Base-by-base conservation (phyloP, 1,140 invertebrate genomes). In the Ephestia elutella region DNA sequence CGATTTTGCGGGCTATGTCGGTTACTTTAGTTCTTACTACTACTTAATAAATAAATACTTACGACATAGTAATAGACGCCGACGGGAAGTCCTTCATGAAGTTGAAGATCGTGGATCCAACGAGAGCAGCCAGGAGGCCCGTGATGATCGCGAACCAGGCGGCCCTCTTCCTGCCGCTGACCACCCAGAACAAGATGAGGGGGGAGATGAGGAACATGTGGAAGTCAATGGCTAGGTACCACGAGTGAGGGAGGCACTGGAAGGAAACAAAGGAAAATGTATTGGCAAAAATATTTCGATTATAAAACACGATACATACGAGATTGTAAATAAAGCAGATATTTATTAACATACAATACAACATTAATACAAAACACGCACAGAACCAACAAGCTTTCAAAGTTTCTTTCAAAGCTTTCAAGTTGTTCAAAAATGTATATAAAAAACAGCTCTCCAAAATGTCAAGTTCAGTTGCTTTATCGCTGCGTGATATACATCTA, bases 201-300 rank as follows among this genome's bases (percentile, higher is more conserved):
- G 90, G 84, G 2, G 87, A 86, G 1, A 91, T 5, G 21, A 90
- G 80, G 62, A 89, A 89, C 3, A 91, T 73, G 48, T 92, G 91
- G 54, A 91, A 88, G 56, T 92, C 90, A 0, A 90, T 89, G 0
- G 90, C 79, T 10, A 92, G 62, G 57, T 92, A 92, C 91, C 91
- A 92, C 0, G 90, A 78, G 59, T 91, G 90, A 25, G 80, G 77
- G 50, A 92, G 75, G 63, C 91, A 92, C 91, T 92, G 71, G 8
- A 89, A 88, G 50, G 30, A 65, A 3, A 56, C n/a, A 11, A 30
- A 30, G 9, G 9, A 4, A 30, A 5, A 30, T 5, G 4, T n/a
- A n/a, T n/a, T n/a, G n/a, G n/a, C n/a, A n/a, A n/a, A n/a, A n/a
- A n/a, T n/a, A n/a, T n/a, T n/a, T n/a, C n/a, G n/a, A n/a, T n/a